Base-by-base conservation (phyloP, 2,888 invertebrate species). In the Steromphala cineraria region DNA sequence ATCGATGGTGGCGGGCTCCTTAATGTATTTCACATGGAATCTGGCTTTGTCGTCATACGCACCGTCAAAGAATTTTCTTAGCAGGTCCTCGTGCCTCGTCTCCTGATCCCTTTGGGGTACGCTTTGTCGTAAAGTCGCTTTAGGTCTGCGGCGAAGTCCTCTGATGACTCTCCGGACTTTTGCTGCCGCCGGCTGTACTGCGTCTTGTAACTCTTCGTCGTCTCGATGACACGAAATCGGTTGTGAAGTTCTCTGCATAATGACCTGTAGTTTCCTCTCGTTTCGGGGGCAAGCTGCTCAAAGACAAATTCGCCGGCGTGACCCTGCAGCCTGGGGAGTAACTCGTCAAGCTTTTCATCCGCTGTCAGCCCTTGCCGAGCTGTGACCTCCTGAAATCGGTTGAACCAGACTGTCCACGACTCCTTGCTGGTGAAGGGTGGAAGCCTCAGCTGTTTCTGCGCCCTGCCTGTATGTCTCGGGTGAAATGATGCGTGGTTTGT, bases 51-150 rank as follows among this genome's bases (percentile, higher is more conserved):
- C 62, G 24, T 84, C 84, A 17, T 24, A 24, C 2, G 84, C 62
- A 2, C 84, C 84, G 46, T 79, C 78, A 8, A 85, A 24, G 46
- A 85, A 82, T 28, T 62, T 62, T 79, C 78, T 56, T 7, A 85
- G 71, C 31, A 84, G 19, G 31, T 85, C 84, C 67, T 81, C 85
- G 19, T 80, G 67, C 19, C 79, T 78, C 1, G 82, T 83, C 15
- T n/a, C 46, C 0, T 28, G 24, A 53, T 83, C 81, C 31, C 84
- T 80, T 83, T 53, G 81, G 56, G 8, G 84, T 46, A 1, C 56
- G 53, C 40, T 83, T 83, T 8, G 83, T 75, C 15, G 17, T 62
- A 62, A 8, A 85, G 52, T 2, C 67, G 53, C 36, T 84, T 83
- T 5, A 84, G 74, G 8, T 84, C 83, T 17, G 85, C 81, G 2